Evolutionary conservation across 2,888 invertebrate genomes (phyloP), one percentile per base, ranked within the genome.

Genomic region (Hedychridium roseum): DNA sequence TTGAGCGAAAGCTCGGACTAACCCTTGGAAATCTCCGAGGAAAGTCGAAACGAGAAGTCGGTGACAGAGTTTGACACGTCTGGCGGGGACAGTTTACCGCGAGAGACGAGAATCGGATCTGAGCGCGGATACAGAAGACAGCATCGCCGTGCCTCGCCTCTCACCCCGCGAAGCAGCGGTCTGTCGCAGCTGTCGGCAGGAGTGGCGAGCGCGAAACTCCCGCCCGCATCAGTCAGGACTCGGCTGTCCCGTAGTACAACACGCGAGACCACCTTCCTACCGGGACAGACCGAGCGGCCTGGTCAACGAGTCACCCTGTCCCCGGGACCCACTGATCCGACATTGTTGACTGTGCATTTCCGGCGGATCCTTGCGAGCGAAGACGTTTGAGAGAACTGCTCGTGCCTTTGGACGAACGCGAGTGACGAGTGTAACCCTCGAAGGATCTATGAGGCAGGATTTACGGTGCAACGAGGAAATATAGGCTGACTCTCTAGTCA

Each of bases 181-280:
- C 23, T 5, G 9, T 26, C 36, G 36, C n/a, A n/a, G 43, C 43
- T 21, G 48, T 43, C 7, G 4, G 23, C 23, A 5, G 17, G 31
- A 31, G 43, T 37, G 18, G 18, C 37, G 28, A 36, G 36, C 31
- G 45, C 30, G 31, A 28, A 43, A 44, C 18, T 36, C 43, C 36
- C 28, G 30, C 35, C 39, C 37, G 20, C 35, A 51, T n/a, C 71
- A 73, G 70, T 72, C 68, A 72, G 68, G 68, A 71, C 66, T 61
- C 68, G 67, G 57, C 71, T 66, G 70, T 71, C 66, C 73, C 66
- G 68, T 53, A 64, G 51, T 52, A 42, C 54, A 41, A 58, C 42
- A 54, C 53, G 45, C 57, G 51, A 39, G 49, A 30, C n/a, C 17
- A 9, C 14, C 15, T 15, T 14, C 14, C 2, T n/a, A 20, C 11